Percentiles rank a stretch among this genome's conserved stretches.
phyloP scores from a whole-genome alignment of 2,888 invertebrate species.

The Meiosimyza platycephala region DNA sequence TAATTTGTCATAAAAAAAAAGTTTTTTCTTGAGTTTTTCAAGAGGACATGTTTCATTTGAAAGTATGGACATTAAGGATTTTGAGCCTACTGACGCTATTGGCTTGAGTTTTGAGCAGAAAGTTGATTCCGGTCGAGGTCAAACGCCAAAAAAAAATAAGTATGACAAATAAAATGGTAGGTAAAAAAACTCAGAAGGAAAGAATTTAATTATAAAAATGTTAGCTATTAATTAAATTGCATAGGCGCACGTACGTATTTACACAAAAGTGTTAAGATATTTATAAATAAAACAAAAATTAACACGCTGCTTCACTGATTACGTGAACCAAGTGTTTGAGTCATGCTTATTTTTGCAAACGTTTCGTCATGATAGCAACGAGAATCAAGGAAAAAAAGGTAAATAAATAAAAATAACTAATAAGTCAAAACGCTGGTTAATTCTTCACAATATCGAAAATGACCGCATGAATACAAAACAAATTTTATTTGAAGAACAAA shows the following conservation, averaged over 20 bases:
- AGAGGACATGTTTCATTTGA: too few relatives aligned
- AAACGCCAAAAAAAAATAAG: not conserved
- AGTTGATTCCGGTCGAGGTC: not conserved
- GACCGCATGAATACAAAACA: too few relatives aligned
- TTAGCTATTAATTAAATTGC: not conserved
- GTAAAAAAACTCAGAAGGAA: not conserved
- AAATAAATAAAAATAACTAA: too few relatives aligned
- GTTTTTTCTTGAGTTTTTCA: too few relatives aligned
- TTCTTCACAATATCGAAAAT: too few relatives aligned
- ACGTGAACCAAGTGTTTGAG: slow-evolving; percentile 13
- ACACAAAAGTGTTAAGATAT: not conserved
- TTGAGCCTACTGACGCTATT: too few relatives aligned
- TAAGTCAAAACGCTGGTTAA: too few relatives aligned
- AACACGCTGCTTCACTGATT: slow-evolving; percentile 10
- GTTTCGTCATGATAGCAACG: slow-evolving; percentile 11
- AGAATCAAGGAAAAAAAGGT: not conserved
- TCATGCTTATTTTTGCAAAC: slow-evolving; percentile 21
- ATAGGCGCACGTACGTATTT: not conserved
- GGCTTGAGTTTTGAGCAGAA: not conserved
- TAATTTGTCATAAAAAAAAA: too few relatives aligned
- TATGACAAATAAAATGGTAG: not conserved
- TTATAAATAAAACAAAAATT: slow-evolving; percentile 4
- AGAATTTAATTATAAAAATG: not conserved
- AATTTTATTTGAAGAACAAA: too few relatives aligned
- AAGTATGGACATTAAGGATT: too few relatives aligned